Conservation (phyloP, 2,888 invertebrate genomes). For the Dilophus febrilis region DNA sequence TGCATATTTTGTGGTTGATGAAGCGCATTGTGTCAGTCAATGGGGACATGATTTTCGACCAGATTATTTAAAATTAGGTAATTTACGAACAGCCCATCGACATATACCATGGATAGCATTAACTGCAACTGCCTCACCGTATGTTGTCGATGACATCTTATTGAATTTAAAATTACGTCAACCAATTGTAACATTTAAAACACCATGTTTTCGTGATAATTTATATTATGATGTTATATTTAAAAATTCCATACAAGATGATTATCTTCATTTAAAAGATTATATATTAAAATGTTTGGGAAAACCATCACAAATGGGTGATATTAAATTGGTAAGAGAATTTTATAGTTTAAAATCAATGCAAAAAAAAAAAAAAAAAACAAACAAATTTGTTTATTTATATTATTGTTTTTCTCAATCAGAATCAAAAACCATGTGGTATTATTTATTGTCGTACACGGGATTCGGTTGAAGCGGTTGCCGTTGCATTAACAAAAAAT, state of each 20-base stretch:
- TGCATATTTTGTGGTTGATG: constrained; percentile 87
- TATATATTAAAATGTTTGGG: constrained; percentile 54
- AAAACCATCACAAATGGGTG: constrained; percentile 9
- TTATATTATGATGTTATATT: constrained; percentile 88
- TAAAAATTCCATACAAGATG: constrained; percentile 67
- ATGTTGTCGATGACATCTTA: constrained; percentile 72
- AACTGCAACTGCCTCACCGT: constrained; percentile 78
- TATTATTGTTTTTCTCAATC: constrained; percentile 1
- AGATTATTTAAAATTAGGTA: constrained; percentile 80
- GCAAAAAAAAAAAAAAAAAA: too few relatives aligned
- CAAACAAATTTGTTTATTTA: not conserved
- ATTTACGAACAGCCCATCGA: constrained; percentile 41
- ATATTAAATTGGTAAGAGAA: constrained; percentile 32
- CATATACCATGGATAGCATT: constrained; percentile 75
- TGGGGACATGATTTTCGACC: constrained; percentile 99
- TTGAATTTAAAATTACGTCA: constrained; percentile 48
- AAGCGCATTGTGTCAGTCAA: constrained; percentile 94
- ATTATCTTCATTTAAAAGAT: constrained; percentile 58
- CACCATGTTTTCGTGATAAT: constrained; percentile 81
- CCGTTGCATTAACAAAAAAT: constrained; percentile 51
- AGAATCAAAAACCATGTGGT: constrained; percentile 46
- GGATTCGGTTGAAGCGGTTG: constrained; percentile 75
- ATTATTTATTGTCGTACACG: constrained; percentile 92
- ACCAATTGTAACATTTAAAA: constrained; percentile 58
- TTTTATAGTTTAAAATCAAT: too few relatives aligned